phyloP scores from a whole-genome alignment of 2,888 invertebrate genomes.

The Euclidia mi region DNA sequence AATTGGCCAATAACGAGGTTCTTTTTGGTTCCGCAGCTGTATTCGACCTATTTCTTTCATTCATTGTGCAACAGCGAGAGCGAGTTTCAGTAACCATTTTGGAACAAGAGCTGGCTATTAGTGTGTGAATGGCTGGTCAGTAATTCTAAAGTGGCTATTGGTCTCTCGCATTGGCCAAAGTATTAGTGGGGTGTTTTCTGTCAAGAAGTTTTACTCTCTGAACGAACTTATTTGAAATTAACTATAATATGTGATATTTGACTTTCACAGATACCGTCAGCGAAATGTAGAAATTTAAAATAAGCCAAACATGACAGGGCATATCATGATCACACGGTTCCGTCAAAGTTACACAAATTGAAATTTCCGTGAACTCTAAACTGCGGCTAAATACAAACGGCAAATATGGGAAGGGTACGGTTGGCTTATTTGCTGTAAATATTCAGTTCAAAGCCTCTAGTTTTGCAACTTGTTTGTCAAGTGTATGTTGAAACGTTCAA shows the following conservation, averaged over 20 bases:
- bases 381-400: constrained; percentile 18
- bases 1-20: constrained; percentile 40
- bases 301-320: no score
- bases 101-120: no score
- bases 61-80: constrained; percentile 11
- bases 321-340: neutral
- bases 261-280: no score
- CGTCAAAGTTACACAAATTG: neutral
- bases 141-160: no score
- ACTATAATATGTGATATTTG: no score
- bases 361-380: neutral
- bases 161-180: no score
- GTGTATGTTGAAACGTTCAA: constrained; percentile 42
- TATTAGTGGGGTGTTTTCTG: no score
- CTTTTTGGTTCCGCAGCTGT: constrained; percentile 29
- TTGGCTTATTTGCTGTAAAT: constrained; percentile 38
- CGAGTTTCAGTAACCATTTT: constrained; percentile 7
- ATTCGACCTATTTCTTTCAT: constrained; percentile 24
- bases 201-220: no score
- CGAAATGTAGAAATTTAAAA: no score
- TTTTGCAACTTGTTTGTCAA: constrained; percentile 45
- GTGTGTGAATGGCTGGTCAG: neutral
- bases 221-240: no score
- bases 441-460: constrained; percentile 32
- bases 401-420: constrained; percentile 20